These are phyloP conservation scores for Campoletis sonorensis DNA, from an alignment of 1,140 invertebrate species.

Conservation along the genomic window DNA sequence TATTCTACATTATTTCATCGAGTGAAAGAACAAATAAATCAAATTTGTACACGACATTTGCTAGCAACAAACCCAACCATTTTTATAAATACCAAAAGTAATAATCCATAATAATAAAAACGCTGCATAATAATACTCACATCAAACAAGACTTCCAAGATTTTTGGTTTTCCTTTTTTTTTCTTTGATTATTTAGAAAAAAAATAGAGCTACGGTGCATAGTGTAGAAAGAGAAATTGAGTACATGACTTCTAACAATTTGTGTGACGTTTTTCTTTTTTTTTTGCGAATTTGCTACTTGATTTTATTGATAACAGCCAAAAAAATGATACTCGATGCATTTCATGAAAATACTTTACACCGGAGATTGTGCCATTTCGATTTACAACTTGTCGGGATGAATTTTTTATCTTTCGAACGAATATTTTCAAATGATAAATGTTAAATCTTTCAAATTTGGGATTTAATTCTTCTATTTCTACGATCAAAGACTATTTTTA, in stretches of 20 bases:
- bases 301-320: background rate
- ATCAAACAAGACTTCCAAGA: constrained; percentile 10
- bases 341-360: background rate
- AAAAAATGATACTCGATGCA: background rate
- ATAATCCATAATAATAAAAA: constrained; percentile 24
- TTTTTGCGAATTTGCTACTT: constrained; percentile 16
- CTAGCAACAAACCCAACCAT: constrained; percentile 38
- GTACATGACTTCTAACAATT: constrained; percentile 11
- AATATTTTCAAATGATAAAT: too few species aligned
- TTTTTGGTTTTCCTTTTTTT: constrained; percentile 15
- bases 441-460: too few species aligned
- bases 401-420: too few species aligned
- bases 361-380: background rate
- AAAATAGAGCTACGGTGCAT: constrained; percentile 1
- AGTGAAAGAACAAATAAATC: constrained; percentile 32
- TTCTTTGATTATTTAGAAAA: constrained; percentile 7
- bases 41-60: constrained; percentile 35
- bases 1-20: constrained; percentile 49
- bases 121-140: constrained; percentile 32
- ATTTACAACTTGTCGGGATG: background rate
- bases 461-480: too few species aligned
- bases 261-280: constrained; percentile 28
- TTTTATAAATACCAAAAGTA: background rate
- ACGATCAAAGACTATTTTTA: too few species aligned
- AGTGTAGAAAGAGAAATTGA: background rate